These are phyloP conservation scores for Actinemys pallida DNA, from an alignment of 2,113 vertebrate genomes.

Conservation along the genomic window DNA sequence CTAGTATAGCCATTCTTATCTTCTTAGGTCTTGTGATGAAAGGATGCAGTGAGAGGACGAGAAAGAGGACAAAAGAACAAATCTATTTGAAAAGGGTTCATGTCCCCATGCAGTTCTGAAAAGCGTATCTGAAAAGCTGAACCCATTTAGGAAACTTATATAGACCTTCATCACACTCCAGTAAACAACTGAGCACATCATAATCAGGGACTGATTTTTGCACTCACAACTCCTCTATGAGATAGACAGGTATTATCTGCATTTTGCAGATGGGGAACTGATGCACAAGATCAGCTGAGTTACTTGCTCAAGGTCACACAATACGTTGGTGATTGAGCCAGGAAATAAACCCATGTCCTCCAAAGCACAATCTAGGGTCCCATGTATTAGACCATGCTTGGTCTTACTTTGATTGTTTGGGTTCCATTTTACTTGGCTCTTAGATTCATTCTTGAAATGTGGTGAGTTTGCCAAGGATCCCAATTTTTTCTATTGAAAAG, in stretches of 20 bases:
- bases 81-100: too few relatives aligned
- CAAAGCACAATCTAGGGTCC: rapidly evolving
- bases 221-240: neutral
- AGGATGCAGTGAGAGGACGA: too few relatives aligned
- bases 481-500: neutral
- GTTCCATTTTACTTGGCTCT: neutral
- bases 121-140: neutral
- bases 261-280: neutral
- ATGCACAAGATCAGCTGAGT: neutral
- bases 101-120: too few relatives aligned
- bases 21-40: too few relatives aligned
- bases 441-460: neutral
- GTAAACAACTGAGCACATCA: neutral
- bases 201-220: neutral
- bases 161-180: neutral
- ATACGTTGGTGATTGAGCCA: neutral
- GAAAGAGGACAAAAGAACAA: too few relatives aligned
- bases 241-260: neutral
- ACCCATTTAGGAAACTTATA: neutral
- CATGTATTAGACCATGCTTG: neutral
- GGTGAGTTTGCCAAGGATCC: neutral
- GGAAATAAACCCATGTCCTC: neutral
- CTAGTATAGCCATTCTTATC: too few relatives aligned
- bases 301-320: neutral
- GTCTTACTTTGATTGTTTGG: neutral